phyloP scores from a whole-genome alignment of 2,113 vertebrate genomes.

The Sphaerodactylus townsendi region DNA sequence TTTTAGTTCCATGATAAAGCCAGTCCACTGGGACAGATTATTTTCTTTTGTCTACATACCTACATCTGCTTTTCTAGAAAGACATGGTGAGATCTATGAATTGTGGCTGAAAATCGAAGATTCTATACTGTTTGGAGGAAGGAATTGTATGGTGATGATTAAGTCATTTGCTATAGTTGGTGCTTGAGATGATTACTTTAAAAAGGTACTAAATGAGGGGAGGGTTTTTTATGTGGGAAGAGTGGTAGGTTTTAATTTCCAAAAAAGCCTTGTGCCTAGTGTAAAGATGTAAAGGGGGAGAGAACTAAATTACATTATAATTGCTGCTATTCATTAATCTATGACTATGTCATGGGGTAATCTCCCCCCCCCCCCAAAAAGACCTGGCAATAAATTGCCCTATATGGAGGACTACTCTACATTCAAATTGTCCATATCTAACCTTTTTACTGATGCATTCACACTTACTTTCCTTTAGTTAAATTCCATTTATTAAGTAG shows the following conservation, averaged over 20 bases:
- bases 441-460: not conserved
- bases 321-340: not conserved
- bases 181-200: not conserved
- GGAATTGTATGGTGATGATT: not conserved
- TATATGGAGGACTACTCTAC: not conserved
- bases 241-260: not conserved
- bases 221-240: not conserved
- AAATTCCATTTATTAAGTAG: not conserved
- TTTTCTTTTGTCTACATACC: not conserved
- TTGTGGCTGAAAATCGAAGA: not conserved
- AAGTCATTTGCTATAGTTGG: conserved; percentile 13
- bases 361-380: not conserved
- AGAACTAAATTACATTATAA: not conserved
- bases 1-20: too few species aligned
- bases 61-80: not conserved
- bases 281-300: not conserved
- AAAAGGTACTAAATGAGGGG: not conserved
- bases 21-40: not conserved
- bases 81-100: not conserved
- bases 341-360: not conserved
- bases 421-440: not conserved
- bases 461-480: not conserved
- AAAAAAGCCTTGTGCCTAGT: not conserved
- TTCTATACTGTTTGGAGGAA: not conserved
- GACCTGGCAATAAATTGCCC: not conserved